Conservation (phyloP, 2,888 invertebrate species). For the Drosophila cyrtoloma region DNA sequence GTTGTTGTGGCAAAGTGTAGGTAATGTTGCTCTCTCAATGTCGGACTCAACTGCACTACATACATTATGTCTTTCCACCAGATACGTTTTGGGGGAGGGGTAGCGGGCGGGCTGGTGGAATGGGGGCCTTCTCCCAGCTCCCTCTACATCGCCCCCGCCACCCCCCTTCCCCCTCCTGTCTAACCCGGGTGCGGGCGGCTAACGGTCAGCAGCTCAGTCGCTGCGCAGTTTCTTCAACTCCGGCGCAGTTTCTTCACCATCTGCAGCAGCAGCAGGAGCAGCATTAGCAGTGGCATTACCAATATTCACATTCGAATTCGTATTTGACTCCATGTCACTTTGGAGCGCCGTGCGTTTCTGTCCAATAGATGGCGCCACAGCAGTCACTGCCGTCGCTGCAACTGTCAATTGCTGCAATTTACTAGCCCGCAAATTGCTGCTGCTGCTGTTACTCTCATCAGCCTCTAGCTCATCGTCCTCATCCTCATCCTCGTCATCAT, state of each 20-base stretch:
- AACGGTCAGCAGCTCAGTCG: conserved; percentile 74
- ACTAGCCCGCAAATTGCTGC: conserved; percentile 62
- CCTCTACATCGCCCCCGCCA: background rate
- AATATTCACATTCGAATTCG: conserved; percentile 19
- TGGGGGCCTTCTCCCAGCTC: background rate
- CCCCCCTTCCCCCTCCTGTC: background rate
- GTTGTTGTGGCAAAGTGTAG: conserved; percentile 81
- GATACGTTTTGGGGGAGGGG: conserved; percentile 25
- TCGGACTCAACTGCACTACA: conserved; percentile 74
- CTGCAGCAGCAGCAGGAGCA: conserved; percentile 24
- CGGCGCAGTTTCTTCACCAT: conserved; percentile 78
- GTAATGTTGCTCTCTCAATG: conserved; percentile 76
- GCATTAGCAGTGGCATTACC: conserved; percentile 47
- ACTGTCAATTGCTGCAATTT: conserved; percentile 65
- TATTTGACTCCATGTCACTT: conserved; percentile 60
- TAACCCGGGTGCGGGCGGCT: conserved; percentile 13
- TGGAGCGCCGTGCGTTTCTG: conserved; percentile 75
- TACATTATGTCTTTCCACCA: conserved; percentile 79
- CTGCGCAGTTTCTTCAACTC: conserved; percentile 84
- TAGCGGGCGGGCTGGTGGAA: background rate
- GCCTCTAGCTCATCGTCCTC: conserved; percentile 74
- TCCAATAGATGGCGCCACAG: conserved; percentile 60
- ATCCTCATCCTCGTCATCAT: conserved; percentile 63
- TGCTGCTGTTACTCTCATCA: conserved; percentile 77
- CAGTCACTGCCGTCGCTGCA: conserved; percentile 50